Percentiles rank a stretch among this genome's conserved stretches.
Evolutionary conservation across 2,113 vertebrate species (phyloP).

Genomic region (Melanotaenia duboulayi): DNA sequence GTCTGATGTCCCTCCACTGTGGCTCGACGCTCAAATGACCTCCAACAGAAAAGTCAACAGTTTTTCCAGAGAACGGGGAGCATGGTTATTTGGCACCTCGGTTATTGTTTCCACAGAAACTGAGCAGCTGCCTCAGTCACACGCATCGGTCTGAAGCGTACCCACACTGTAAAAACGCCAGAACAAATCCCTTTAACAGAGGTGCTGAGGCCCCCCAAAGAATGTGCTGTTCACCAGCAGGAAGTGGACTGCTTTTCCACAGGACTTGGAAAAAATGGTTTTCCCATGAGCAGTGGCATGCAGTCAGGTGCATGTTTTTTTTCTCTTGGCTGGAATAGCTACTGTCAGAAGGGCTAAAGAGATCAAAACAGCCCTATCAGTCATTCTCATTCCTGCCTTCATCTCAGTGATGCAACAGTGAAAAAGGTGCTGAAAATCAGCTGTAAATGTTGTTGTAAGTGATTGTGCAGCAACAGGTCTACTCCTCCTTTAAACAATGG

Average conservation of each 20-base stretch:
- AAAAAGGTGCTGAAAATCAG: constrained; percentile 18
- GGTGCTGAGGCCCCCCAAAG: constrained; percentile 48
- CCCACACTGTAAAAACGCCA: constrained; percentile 53
- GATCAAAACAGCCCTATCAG: constrained; percentile 18
- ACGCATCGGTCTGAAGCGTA: constrained; percentile 49
- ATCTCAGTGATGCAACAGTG: neutral
- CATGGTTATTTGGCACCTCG: constrained; percentile 59
- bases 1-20: constrained; percentile 43
- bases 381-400: constrained; percentile 11
- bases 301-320: constrained; percentile 61
- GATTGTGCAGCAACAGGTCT: neutral
- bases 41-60: constrained; percentile 57
- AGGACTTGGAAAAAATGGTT: constrained; percentile 51
- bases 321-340: constrained; percentile 20
- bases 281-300: constrained; percentile 61
- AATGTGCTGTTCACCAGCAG: constrained; percentile 69
- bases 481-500: constrained; percentile 2
- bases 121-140: constrained; percentile 43
- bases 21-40: constrained; percentile 60
- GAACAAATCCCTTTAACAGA: constrained; percentile 74
- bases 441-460: neutral
- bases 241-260: constrained; percentile 68
- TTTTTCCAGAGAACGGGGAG: constrained; percentile 59
- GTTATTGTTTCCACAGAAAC: constrained; percentile 61
- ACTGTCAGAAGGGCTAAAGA: constrained; percentile 19